These are phyloP conservation scores for Pseudolycoriella hygida DNA, from an alignment of 2,888 invertebrate genomes.

Conservation along the genomic window DNA sequence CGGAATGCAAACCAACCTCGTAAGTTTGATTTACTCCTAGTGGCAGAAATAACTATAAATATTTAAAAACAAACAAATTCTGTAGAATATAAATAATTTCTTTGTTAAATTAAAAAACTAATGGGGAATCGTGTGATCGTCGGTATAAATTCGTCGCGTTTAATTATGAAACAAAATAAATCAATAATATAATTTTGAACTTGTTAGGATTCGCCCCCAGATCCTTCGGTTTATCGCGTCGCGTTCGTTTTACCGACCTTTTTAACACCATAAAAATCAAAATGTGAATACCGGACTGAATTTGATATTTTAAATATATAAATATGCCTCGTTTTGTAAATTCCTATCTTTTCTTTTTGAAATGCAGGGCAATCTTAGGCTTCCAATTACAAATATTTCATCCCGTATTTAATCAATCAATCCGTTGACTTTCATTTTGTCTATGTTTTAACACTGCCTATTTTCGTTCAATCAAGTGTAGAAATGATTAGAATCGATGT, in stretches of 20 bases:
- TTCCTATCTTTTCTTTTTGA: constrained; percentile 3
- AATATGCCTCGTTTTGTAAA: background rate
- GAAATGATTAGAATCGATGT: too few species aligned
- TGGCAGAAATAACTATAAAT: too few species aligned
- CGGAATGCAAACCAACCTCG: too few species aligned
- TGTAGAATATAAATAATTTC: constrained; percentile 11
- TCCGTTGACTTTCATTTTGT: too few species aligned
- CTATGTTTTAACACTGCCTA: too few species aligned
- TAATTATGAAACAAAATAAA: background rate
- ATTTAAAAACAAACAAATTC: constrained; percentile 7
- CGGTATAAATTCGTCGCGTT: constrained; percentile 18
- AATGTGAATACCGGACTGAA: too few species aligned
- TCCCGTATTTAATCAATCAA: too few species aligned
- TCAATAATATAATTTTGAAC: background rate
- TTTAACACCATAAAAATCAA: constrained; percentile 3
- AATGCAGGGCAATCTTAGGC: too few species aligned
- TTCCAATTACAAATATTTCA: too few species aligned
- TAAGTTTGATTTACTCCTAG: too few species aligned
- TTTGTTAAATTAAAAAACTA: constrained; percentile 13
- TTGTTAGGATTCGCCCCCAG: constrained; percentile 25
- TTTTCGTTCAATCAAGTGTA: too few species aligned
- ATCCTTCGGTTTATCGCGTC: constrained; percentile 14
- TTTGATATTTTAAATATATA: too few species aligned
- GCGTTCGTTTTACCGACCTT: constrained; percentile 14
- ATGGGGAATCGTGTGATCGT: constrained; percentile 21